Base-by-base conservation (phyloP, 1,140 invertebrate species). In the Subanguina moxae region DNA sequence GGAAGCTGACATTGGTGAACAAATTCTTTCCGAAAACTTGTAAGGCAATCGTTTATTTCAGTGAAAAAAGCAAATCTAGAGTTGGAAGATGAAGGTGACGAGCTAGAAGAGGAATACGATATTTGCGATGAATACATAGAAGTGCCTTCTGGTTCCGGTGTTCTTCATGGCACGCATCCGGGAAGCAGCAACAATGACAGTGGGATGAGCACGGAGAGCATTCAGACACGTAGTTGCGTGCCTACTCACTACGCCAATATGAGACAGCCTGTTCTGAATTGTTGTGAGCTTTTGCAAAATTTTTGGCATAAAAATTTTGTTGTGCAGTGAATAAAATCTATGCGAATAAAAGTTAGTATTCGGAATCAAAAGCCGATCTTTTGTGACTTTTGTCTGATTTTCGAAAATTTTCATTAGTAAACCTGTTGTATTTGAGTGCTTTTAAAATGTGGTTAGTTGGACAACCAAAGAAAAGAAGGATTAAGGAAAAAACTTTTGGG, bases 71-170 rank as follows among this genome's bases (percentile, higher is more conserved):
- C 63, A 25, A 65, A 76, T 30, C 61, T 73, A 28, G 57, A 73
- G 19, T 46, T 19, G 17, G 77, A 70, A 17, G 74, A 78, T 1
- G 79, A 81, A 15, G 70, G 66, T 15, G 76, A 70, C 38, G 68
- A 77, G 45, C 28, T 67, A 7, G 72, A 76, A 68, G 48, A 63
- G 7, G 68, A 78, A 19, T 45, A 74, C 65, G 63, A 80, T 11
- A 25, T 42, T 28, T 30, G 63, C 23, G 71, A 72, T n/a, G 65
- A 64, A 17, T 52, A 70, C 65, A 23, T 68, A 56, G 63, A 30
- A n/a, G 17, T 52, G 3, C 48, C 48, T 15, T 52, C 48, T 8
- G 32, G 32, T 38, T 38, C 32, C 3, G 11, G 32, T 38, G 32
- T 38, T 38, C 32, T 11, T 5, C 11, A 11, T 38, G 11, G 3